Evolutionary conservation across 2,888 invertebrate genomes (phyloP).

Genomic region (Actias luna): DNA sequence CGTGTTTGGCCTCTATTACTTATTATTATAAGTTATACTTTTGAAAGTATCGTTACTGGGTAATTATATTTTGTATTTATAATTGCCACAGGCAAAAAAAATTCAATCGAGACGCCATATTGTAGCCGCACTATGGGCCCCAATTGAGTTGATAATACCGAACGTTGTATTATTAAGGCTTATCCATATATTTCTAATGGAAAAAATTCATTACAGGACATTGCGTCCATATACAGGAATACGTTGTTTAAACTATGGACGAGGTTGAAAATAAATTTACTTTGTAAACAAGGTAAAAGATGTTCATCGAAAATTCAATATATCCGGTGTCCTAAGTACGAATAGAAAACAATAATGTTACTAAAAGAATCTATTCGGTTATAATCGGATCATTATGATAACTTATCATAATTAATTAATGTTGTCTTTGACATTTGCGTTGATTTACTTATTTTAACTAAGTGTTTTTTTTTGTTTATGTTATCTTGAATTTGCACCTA

Average conservation of each 20-base stretch:
- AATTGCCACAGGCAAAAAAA: too few relatives aligned
- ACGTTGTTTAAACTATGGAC: slow-evolving; percentile 64
- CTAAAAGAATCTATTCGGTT: slow-evolving; percentile 6
- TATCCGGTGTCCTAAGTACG: not conserved
- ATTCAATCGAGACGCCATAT: too few relatives aligned
- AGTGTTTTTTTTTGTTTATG: slow-evolving; percentile 22
- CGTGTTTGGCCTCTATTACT: too few relatives aligned
- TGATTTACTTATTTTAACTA: slow-evolving; percentile 17
- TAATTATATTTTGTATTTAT: too few relatives aligned
- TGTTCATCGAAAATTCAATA: slow-evolving; percentile 29
- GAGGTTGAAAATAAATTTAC: slow-evolving; percentile 65
- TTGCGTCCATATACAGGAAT: slow-evolving; percentile 62
- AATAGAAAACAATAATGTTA: slow-evolving; percentile 7
- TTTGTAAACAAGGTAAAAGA: slow-evolving; percentile 49
- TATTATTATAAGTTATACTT: too few relatives aligned
- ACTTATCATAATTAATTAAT: slow-evolving; percentile 47
- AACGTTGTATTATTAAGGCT: slow-evolving; percentile 17
- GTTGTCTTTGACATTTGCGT: slow-evolving; percentile 22
- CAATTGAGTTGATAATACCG: too few relatives aligned
- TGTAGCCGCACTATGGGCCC: too few relatives aligned
- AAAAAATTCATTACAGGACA: slow-evolving; percentile 66
- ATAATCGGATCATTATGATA: slow-evolving; percentile 35
- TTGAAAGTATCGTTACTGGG: too few relatives aligned
- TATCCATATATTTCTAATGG: slow-evolving; percentile 50
- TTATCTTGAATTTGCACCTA: not conserved